These are phyloP conservation scores for Cerastis leucographa DNA, from an alignment of 2,888 invertebrate genomes.

Conservation along the genomic window DNA sequence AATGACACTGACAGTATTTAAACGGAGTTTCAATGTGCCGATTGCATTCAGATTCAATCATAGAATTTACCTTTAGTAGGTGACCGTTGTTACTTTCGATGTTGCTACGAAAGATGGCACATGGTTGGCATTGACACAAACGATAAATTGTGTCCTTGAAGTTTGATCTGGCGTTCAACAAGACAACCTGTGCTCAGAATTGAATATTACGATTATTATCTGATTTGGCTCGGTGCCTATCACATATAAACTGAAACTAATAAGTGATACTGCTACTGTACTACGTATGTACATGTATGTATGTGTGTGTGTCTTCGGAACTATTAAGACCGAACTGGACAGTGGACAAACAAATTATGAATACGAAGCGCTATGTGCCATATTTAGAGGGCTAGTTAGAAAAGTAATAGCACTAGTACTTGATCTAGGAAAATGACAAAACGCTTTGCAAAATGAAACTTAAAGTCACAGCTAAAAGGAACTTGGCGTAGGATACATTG, in stretches of 20 bases:
- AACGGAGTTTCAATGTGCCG: neutral
- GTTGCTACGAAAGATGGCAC: neutral
- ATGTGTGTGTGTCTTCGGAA: neutral
- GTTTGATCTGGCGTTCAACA: conserved; percentile 7
- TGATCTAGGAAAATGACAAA: neutral
- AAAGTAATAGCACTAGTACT: neutral
- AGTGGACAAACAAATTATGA: neutral
- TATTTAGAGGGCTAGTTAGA: neutral
- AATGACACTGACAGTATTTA: neutral
- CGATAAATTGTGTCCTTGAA: conserved; percentile 8
- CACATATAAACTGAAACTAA: conserved; percentile 34
- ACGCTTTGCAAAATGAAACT: neutral
- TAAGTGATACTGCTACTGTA: neutral
- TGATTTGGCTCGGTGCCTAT: conserved; percentile 38
- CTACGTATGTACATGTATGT: no score
- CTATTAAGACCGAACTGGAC: neutral
- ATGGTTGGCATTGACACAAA: neutral
- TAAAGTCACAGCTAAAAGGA: neutral
- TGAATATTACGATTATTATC: conserved; percentile 44
- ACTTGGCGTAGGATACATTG: neutral
- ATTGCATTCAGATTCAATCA: neutral
- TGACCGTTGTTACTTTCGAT: neutral
- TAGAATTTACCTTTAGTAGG: neutral
- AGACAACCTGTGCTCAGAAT: conserved; percentile 30
- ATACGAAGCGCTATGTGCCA: neutral